Conservation (phyloP, 1,140 invertebrate species). For the Ceratina calcarata region DNA sequence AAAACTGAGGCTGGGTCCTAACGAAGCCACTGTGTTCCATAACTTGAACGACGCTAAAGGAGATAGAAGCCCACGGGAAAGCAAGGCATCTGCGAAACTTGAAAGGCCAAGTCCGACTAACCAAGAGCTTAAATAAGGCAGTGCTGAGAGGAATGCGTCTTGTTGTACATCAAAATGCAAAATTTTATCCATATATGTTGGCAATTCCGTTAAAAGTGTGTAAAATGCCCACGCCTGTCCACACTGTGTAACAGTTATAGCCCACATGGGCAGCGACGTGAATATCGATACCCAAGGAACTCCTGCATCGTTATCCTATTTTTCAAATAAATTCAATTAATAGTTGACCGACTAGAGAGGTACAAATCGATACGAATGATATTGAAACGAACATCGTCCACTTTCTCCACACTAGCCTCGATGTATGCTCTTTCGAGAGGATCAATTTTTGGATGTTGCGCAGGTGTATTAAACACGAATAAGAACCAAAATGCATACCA, state of each 20-base stretch:
- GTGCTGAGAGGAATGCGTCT: constrained; percentile 74
- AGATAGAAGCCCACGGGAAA: constrained; percentile 83
- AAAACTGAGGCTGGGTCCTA: constrained; percentile 87
- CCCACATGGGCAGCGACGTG: constrained; percentile 92
- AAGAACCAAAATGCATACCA: constrained; percentile 91
- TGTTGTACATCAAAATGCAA: constrained; percentile 92
- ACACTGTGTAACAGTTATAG: constrained; percentile 92
- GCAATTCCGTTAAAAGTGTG: constrained; percentile 95
- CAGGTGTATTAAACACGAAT: constrained; percentile 88
- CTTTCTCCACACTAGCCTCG: constrained; percentile 79
- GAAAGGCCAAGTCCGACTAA: constrained; percentile 86
- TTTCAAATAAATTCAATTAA: constrained; percentile 20
- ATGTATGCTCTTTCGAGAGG: constrained; percentile 85
- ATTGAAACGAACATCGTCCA: constrained; percentile 71
- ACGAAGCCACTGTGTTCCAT: constrained; percentile 87
- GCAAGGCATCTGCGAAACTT: constrained; percentile 86
- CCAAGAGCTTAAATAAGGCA: constrained; percentile 82
- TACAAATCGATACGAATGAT: too few species aligned
- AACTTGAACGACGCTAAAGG: constrained; percentile 86
- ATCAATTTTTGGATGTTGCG: constrained; percentile 89
- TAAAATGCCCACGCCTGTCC: constrained; percentile 97
- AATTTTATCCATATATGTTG: constrained; percentile 96
- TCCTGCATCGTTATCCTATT: constrained; percentile 63
- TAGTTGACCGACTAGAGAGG: background rate
- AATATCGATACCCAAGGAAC: constrained; percentile 90